These are phyloP conservation scores for Drosophila percnosoma DNA, from an alignment of 2,888 invertebrate species.

Conservation along the genomic window DNA sequence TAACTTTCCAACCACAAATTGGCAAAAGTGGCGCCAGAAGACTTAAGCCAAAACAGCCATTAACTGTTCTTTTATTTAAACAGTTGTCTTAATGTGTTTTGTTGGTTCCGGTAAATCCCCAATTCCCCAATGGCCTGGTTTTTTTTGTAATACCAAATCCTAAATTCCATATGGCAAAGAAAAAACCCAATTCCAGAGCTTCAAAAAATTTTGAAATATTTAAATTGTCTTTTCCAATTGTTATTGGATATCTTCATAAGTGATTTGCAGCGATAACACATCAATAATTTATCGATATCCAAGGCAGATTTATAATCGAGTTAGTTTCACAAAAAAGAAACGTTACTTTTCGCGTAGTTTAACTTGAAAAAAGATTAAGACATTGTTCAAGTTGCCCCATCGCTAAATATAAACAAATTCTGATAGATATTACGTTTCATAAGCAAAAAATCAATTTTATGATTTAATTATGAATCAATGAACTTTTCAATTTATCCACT, in stretches of 20 bases:
- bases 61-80: constrained; percentile 46
- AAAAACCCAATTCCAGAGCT: constrained; percentile 17
- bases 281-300: constrained; percentile 8
- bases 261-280: background rate
- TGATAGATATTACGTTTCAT: constrained; percentile 42
- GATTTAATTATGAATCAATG: constrained; percentile 73
- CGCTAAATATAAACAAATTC: constrained; percentile 20
- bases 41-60: constrained; percentile 41
- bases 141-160: constrained; percentile 13
- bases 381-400: constrained; percentile 7
- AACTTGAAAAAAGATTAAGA: background rate
- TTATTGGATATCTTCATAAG: background rate
- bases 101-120: constrained; percentile 47
- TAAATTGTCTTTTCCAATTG: background rate
- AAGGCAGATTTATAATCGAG: background rate
- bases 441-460: constrained; percentile 45
- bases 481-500: constrained; percentile 55
- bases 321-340: background rate
- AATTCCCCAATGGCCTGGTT: constrained; percentile 55
- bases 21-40: constrained; percentile 46
- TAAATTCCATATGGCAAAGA: background rate
- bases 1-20: constrained; percentile 35
- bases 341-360: constrained; percentile 1
- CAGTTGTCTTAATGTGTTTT: constrained; percentile 44
- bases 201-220: background rate